phyloP scores from a whole-genome alignment of 2,797 vertebrate species.

The Lycodopsis pacificus region DNA sequence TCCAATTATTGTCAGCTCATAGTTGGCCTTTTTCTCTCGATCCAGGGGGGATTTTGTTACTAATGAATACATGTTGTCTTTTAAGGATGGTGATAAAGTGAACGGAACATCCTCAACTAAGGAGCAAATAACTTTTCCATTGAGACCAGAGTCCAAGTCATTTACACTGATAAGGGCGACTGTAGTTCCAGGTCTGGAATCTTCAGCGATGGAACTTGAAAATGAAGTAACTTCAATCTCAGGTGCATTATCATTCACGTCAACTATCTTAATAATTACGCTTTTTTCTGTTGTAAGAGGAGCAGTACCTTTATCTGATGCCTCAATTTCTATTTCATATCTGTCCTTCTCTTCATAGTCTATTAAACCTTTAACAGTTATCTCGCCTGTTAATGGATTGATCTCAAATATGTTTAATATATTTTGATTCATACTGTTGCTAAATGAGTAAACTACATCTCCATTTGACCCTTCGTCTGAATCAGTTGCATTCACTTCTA shows the following conservation, averaged over 20 bases:
- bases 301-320: neutral
- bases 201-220: conserved; percentile 73
- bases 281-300: neutral
- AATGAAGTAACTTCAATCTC: conserved; percentile 75
- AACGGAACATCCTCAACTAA: conserved; percentile 66
- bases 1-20: conserved; percentile 55
- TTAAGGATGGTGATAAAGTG: conserved; percentile 59
- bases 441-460: conserved; percentile 57
- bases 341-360: neutral
- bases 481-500: conserved; percentile 68
- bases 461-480: conserved; percentile 57
- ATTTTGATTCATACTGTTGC: neutral
- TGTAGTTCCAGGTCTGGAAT: conserved; percentile 77
- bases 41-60: conserved; percentile 57
- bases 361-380: neutral
- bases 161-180: conserved; percentile 83
- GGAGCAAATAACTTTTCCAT: conserved; percentile 72
- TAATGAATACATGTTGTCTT: conserved; percentile 69
- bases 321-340: conserved; percentile 3
- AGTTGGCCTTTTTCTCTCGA: conserved; percentile 62
- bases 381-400: neutral
- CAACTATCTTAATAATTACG: neutral
- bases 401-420: neutral
- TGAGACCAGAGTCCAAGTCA: conserved; percentile 79
- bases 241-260: conserved; percentile 25